Evolutionary conservation across 2,888 invertebrate species (phyloP).

Genomic region (Microchrysa polita): DNA sequence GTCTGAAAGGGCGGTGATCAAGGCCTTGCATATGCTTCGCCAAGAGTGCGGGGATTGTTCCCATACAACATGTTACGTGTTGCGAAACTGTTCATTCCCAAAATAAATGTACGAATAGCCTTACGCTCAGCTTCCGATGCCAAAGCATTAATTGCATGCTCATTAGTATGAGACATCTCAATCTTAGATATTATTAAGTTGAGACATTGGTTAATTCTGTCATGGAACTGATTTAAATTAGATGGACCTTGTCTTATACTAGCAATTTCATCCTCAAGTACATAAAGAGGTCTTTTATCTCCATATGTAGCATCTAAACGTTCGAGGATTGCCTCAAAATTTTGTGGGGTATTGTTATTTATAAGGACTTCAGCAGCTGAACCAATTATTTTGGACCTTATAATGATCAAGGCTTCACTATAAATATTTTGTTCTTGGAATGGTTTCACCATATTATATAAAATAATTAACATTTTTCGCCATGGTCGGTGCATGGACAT

Average conservation of each 20-base stretch:
- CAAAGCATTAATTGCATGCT: not conserved
- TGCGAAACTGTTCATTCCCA: not conserved
- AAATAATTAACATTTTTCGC: no score
- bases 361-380: conserved; percentile 1
- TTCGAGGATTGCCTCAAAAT: not conserved
- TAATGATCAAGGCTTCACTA: no score
- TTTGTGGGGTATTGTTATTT: not conserved
- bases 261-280: not conserved
- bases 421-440: no score
- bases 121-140: no score
- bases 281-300: not conserved
- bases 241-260: not conserved
- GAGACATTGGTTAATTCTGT: not conserved
- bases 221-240: not conserved
- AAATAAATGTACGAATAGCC: not conserved
- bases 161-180: no score
- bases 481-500: no score
- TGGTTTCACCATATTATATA: no score
- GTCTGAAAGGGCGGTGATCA: no score
- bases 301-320: not conserved
- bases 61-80: not conserved
- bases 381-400: not conserved
- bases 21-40: no score
- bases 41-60: not conserved
- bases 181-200: not conserved